Evolutionary conservation across 2,888 invertebrate genomes (phyloP), one percentile per base, ranked within the genome.

Genomic region (Orthosia incerta): DNA sequence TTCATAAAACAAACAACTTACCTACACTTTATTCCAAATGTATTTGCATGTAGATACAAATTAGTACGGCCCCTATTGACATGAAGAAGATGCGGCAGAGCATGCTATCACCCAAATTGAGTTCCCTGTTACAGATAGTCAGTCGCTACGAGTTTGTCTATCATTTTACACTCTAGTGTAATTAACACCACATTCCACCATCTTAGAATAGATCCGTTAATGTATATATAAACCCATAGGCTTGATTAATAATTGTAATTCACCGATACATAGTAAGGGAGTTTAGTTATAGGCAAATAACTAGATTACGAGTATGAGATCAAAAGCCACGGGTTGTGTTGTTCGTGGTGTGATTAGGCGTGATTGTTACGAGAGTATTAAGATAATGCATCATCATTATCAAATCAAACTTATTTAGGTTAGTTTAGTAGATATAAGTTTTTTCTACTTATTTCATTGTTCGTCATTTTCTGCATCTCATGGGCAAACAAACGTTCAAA

Each of bases 41-140:
- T 48, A 56, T 55, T 64, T 57, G 46, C 53, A 67, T 67, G 20
- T 56, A 39, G 9, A 39, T 39, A 48, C 63, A 66, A 73, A 84
- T 77, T 65, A 72, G 56, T 62, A 31, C 13, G n/a, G 45, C 66
- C 62, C 23, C 31, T 74, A 82, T 77, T 63, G 82, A 50, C 65
- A 74, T 31, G 45, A 67, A 53, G 70, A 61, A 75, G 74, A 70
- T 66, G 83, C 67, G 68, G 46, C 23, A 65, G 60, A 73, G 64
- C 78, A 82, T 70, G 67, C 79, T 70, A 76, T 79, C 69, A 76
- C 23, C 55, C 39, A 83, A 83, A 83, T 83, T 72, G 74, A 74
- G 70, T 71, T 67, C 68, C 48, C 51, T 71, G 57, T 74, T 74
- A 59, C 70, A 62, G 57, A 79, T 79, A 74, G 70, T 70, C 56